These are phyloP conservation scores for Alviniconcha marisindica DNA, from an alignment of 1,140 invertebrate genomes.

Conservation along the genomic window DNA sequence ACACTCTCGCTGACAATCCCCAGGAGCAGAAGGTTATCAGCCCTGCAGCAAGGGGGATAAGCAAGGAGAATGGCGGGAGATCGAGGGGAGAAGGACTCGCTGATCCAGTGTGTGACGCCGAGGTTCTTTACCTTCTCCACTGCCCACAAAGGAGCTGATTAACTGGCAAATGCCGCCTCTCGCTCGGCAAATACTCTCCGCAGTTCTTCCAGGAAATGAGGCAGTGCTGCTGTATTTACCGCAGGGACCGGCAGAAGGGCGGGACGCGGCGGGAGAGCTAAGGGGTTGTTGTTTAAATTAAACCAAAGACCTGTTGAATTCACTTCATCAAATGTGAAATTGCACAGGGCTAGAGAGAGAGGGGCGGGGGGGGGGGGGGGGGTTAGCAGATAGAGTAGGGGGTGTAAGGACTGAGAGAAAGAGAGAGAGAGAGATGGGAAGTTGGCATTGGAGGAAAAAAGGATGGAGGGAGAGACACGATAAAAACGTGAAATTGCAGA, in stretches of 20 bases:
- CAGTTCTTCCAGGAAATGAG: not conserved
- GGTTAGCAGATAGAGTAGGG: not conserved
- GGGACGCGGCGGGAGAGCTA: not conserved
- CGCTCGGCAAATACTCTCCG: constrained; percentile 7
- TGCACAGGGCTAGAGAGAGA: too few species aligned
- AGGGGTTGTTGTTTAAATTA: not conserved
- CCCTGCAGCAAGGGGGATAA: not conserved
- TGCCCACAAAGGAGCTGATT: constrained; percentile 19
- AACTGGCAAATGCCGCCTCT: constrained; percentile 27
- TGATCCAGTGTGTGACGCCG: constrained; percentile 7
- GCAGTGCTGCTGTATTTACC: too few species aligned
- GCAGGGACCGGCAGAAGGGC: not conserved
- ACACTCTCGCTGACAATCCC: not conserved
- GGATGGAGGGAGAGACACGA: not conserved
- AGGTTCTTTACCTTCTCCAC: not conserved
- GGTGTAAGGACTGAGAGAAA: not conserved
- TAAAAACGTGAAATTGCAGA: not conserved
- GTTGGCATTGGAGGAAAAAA: not conserved
- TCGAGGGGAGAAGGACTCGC: constrained; percentile 2
- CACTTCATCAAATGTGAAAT: not conserved
- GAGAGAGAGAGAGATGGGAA: not conserved
- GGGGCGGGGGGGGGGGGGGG: too few species aligned
- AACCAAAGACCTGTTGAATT: not conserved
- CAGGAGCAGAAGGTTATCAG: constrained; percentile 12
- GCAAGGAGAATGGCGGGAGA: not conserved